phyloP scores from a whole-genome alignment of 2,797 vertebrate species.

The Morelia viridis region DNA sequence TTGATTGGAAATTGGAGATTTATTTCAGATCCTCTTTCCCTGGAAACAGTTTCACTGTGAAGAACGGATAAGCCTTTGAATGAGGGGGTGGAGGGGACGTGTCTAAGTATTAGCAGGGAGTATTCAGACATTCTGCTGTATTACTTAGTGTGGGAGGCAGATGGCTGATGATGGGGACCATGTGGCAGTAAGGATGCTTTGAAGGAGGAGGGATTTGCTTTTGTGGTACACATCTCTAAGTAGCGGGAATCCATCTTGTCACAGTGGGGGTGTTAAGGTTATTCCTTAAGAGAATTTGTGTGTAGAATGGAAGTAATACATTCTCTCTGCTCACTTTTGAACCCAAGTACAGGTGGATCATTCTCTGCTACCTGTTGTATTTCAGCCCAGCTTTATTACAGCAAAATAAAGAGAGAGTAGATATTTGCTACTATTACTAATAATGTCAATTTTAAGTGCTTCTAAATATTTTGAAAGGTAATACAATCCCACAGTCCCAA shows the following conservation, averaged over 20 bases:
- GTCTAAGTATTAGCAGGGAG: slow-evolving; percentile 10
- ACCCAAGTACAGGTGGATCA: not conserved
- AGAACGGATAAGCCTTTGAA: not conserved
- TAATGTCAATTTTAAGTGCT: not conserved
- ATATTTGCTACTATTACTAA: not conserved
- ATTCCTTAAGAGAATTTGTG: not conserved
- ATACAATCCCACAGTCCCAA: not conserved
- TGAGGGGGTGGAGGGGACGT: not conserved
- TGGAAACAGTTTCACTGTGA: not conserved
- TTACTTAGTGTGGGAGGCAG: slow-evolving; percentile 45
- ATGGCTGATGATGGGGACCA: slow-evolving; percentile 37
- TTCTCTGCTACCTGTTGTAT: not conserved
- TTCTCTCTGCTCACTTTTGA: not conserved
- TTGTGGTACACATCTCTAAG: slow-evolving; percentile 32
- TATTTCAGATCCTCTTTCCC: not conserved
- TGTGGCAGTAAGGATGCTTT: slow-evolving; percentile 35
- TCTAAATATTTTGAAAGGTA: not conserved
- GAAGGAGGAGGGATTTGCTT: slow-evolving; percentile 39
- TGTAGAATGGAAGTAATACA: not conserved
- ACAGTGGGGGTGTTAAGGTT: not conserved
- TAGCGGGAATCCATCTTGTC: slow-evolving; percentile 6
- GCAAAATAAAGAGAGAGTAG: not conserved
- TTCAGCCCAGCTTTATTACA: not conserved
- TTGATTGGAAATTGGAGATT: not conserved
- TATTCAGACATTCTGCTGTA: slow-evolving; percentile 5